Conservation (phyloP, 2,888 invertebrate species). For the Ophion ellenae region DNA sequence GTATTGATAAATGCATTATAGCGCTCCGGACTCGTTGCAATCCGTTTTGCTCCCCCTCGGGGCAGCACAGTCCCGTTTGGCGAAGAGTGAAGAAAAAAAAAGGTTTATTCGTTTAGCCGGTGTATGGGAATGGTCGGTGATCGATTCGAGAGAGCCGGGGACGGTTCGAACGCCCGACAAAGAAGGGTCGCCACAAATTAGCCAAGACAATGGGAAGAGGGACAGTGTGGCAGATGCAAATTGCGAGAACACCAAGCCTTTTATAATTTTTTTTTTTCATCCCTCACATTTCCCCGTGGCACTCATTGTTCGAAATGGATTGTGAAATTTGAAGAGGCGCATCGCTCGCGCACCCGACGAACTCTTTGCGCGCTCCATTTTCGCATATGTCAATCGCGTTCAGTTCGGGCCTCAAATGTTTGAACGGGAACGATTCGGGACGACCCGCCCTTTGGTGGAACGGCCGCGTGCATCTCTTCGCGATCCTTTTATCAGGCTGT, state of each 20-base stretch:
- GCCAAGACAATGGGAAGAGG: constrained; percentile 79
- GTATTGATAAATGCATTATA: too few relatives aligned
- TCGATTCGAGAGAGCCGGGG: constrained; percentile 57
- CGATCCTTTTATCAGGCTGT: constrained; percentile 33
- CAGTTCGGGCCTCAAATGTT: constrained; percentile 19
- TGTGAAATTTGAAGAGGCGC: constrained; percentile 76
- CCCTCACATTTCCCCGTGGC: constrained; percentile 59
- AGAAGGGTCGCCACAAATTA: constrained; percentile 79
- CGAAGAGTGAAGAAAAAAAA: constrained; percentile 6
- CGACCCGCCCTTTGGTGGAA: constrained; percentile 14
- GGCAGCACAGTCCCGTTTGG: background rate
- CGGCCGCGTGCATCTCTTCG: constrained; percentile 32
- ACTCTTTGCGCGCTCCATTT: constrained; percentile 41
- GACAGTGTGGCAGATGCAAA: constrained; percentile 82
- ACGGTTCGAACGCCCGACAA: constrained; percentile 67
- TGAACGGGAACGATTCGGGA: constrained; percentile 18
- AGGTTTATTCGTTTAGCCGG: constrained; percentile 54
- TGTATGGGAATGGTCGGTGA: constrained; percentile 79
- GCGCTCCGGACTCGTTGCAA: too few relatives aligned
- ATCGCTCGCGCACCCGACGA: constrained; percentile 26
- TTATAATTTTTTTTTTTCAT: constrained; percentile 57
- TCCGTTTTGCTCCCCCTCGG: background rate
- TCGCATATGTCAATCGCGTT: constrained; percentile 56
- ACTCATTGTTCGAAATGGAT: constrained; percentile 75
- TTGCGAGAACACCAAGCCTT: constrained; percentile 73